Evolutionary conservation across 1,140 invertebrate species (phyloP), one percentile per base, ranked within the genome.

Genomic region (Telenomus remus): DNA sequence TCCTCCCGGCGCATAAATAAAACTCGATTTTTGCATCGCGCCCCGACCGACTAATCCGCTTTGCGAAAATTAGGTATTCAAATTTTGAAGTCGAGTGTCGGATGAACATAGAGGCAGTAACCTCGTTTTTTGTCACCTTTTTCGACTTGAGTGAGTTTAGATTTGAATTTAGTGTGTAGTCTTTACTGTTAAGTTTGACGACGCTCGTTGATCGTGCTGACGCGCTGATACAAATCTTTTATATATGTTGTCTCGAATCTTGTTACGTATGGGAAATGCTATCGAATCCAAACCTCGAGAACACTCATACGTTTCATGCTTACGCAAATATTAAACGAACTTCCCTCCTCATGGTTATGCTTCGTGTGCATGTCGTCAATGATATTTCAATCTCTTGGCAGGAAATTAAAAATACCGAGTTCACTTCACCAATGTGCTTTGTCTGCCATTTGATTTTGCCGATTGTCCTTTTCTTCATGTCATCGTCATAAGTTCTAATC

Each of bases 121-220:
- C 19, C n/a, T n/a, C n/a, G n/a, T n/a, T 27, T 27, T 27, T 27
- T 27, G 19, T 27, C 19, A 27, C 1, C 6, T 27, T 27, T 27
- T 27, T 27, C 19, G 6, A 27, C 19, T 27, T 6, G 19, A 27
- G 19, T 27, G 19, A 27, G 19, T 27, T 27, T 27, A 27, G 19
- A 27, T 27, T 27, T 27, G 19, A 27, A 27, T 27, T 27, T 27
- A 27, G 19, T 6, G 19, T 27, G 19, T 27, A 27, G n/a, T 68
- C 44, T 27, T 27, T 46, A 13, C 1, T 59, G 65, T 74, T 74
- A 73, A 70, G 55, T 79, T 79, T 69, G 57, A 75, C 72, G 56
- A 39, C 14, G 69, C 55, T 72, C 55, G 68, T 61, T 66, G 77
- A 79, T 79, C 73, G 70, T 54, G 70, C 78, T 79, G 78, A 79